A percentile compares a stretch with the other conserved stretches of the same genome.
phyloP scores from a whole-genome alignment of 1,140 invertebrate genomes.

The Aphidius gifuensis region DNA sequence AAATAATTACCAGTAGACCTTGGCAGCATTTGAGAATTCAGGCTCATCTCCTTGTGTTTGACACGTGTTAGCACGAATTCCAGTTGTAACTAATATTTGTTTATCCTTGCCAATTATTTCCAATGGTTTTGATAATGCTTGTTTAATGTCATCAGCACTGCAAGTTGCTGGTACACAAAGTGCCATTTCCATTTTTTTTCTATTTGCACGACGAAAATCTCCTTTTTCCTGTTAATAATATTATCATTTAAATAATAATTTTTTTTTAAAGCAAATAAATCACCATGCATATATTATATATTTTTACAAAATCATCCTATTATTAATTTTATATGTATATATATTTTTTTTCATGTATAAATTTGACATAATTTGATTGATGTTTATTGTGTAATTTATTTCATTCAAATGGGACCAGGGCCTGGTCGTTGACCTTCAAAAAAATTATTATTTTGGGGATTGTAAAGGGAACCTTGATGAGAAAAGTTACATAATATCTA shows the following conservation, averaged over 20 bases:
- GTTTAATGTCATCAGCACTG: slow-evolving; percentile 31
- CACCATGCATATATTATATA: background rate
- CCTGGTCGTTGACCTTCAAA: background rate
- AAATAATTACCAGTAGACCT: slow-evolving; percentile 28
- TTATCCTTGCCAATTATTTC: slow-evolving; percentile 23
- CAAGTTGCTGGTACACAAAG: slow-evolving; percentile 47
- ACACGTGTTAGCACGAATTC: slow-evolving; percentile 31
- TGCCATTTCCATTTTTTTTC: slow-evolving; percentile 35
- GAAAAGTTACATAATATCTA: background rate
- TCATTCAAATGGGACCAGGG: no score
- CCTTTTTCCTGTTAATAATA: slow-evolving; percentile 25
- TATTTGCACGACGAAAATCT: slow-evolving; percentile 24
- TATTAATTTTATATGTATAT: background rate
- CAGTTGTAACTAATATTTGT: slow-evolving; percentile 27
- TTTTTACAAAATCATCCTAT: background rate
- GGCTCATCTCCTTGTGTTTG: slow-evolving; percentile 29
- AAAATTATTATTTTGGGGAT: background rate
- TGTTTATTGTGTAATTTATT: no score
- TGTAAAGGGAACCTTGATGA: background rate
- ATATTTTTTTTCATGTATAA: background rate
- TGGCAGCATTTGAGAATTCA: slow-evolving; percentile 20
- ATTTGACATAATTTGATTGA: background rate
- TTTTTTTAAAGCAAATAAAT: no score
- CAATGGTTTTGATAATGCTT: slow-evolving; percentile 26
- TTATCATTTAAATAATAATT: background rate